Percentiles rank a stretch among this genome's conserved stretches.
Conservation (phyloP, 2,113 vertebrate genomes). For the Pteronura brasiliensis region DNA sequence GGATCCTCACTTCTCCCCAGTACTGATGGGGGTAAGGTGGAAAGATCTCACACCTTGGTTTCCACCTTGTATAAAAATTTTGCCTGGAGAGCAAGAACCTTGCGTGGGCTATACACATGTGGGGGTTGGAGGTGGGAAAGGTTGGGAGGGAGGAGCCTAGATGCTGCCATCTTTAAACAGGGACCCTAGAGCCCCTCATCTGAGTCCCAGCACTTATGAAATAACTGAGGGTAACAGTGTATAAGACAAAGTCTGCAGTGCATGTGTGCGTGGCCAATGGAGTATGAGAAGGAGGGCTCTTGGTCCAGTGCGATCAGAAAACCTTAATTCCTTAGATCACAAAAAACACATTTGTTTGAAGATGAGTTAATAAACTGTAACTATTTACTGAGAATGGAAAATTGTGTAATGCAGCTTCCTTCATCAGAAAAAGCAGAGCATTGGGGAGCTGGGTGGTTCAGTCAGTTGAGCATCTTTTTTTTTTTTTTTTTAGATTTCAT, state of each 20-base stretch:
- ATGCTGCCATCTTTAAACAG: background rate
- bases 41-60: background rate
- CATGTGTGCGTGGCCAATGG: background rate
- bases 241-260: background rate
- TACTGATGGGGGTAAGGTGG: background rate
- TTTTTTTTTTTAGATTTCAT: no score
- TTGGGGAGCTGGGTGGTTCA: background rate
- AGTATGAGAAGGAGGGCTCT: background rate
- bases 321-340: slow-evolving; percentile 2
- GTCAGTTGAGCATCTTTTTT: no score
- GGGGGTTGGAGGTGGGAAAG: background rate
- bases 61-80: background rate
- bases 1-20: background rate
- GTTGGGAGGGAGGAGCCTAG: background rate
- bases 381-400: background rate
- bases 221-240: background rate
- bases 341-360: background rate
- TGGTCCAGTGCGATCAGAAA: background rate
- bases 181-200: background rate
- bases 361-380: background rate
- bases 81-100: background rate
- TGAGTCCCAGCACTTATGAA: background rate
- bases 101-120: background rate
- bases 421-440: background rate
- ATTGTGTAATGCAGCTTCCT: background rate